Evolutionary conservation across 1,140 invertebrate genomes (phyloP).

Genomic region (Drosophila sp.): DNA sequence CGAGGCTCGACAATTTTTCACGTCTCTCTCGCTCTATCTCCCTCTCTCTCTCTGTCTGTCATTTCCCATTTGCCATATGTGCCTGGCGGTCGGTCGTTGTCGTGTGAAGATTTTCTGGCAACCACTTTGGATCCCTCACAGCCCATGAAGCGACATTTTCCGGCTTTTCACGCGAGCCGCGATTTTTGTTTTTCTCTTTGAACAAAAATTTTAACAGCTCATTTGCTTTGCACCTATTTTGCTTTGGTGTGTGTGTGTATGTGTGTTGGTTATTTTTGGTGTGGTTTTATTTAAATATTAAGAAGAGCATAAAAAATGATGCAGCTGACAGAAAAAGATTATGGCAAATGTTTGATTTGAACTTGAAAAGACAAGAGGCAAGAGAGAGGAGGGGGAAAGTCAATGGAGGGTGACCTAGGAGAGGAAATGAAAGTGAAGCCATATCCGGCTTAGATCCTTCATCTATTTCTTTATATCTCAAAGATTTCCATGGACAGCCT

Average conservation of each 20-base stretch:
- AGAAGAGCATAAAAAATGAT: slow-evolving; percentile 49
- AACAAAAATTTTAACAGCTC: slow-evolving; percentile 57
- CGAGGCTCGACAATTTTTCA: slow-evolving; percentile 49
- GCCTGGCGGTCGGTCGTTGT: background rate
- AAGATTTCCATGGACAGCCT: slow-evolving; percentile 38
- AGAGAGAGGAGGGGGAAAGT: slow-evolving; percentile 29
- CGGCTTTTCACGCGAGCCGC: slow-evolving; percentile 33
- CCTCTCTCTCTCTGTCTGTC: no score
- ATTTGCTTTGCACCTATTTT: slow-evolving; percentile 72
- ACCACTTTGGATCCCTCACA: slow-evolving; percentile 52
- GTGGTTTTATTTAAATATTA: slow-evolving; percentile 55
- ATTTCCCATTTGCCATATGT: slow-evolving; percentile 25
- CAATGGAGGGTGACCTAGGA: slow-evolving; percentile 11
- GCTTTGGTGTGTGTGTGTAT: slow-evolving; percentile 23
- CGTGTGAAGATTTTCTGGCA: slow-evolving; percentile 38
- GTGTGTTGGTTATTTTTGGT: slow-evolving; percentile 31
- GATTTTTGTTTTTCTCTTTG: slow-evolving; percentile 23
- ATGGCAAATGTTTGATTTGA: slow-evolving; percentile 78
- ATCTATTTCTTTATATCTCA: slow-evolving; percentile 40
- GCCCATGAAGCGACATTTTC: slow-evolving; percentile 59
- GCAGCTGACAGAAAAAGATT: slow-evolving; percentile 72
- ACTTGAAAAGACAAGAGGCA: slow-evolving; percentile 60
- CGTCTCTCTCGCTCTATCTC: slow-evolving; percentile 6
- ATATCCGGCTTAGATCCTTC: slow-evolving; percentile 60
- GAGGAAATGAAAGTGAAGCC: slow-evolving; percentile 46